These are phyloP conservation scores for Mechanitis messenoides DNA, from an alignment of 2,888 invertebrate species.

Conservation along the genomic window DNA sequence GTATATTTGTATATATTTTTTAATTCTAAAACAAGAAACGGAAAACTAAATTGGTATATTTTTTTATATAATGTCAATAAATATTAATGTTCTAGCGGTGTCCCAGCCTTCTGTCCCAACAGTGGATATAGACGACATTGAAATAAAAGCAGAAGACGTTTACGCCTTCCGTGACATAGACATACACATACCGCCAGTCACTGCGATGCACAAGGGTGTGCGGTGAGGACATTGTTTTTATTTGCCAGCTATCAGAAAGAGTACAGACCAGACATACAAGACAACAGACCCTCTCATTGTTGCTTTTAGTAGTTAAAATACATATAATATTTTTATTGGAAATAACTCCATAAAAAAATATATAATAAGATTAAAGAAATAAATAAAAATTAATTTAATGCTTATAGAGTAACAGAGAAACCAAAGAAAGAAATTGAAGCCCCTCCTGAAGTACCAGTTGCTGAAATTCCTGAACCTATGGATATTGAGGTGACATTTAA, in stretches of 20 bases:
- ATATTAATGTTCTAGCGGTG: constrained; percentile 34
- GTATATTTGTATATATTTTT: too few species aligned
- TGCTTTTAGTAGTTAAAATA: too few species aligned
- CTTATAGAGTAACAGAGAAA: constrained; percentile 35
- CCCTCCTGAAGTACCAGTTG: constrained; percentile 22
- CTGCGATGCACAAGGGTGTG: constrained; percentile 51
- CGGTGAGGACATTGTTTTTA: constrained; percentile 38
- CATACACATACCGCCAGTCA: constrained; percentile 65
- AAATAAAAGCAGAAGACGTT: constrained; percentile 71
- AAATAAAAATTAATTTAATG: neutral
- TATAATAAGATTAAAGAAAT: too few species aligned
- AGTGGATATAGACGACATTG: constrained; percentile 69
- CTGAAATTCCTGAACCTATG: constrained; percentile 18
- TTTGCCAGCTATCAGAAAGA: too few species aligned
- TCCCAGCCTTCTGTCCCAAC: constrained; percentile 39
- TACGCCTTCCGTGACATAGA: constrained; percentile 70
- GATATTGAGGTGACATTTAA: constrained; percentile 32
- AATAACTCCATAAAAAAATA: too few species aligned
- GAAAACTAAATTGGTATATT: neutral
- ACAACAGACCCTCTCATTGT: too few species aligned
- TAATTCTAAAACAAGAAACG: too few species aligned
- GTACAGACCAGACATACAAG: too few species aligned
- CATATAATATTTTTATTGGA: too few species aligned
- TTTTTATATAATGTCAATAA: neutral
- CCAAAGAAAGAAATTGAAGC: constrained; percentile 42